Percentiles rank a stretch among this genome's conserved stretches.
These are phyloP conservation scores for Dicrostonyx torquatus DNA, from an alignment of 2,797 vertebrate genomes.

Conservation along the genomic window DNA sequence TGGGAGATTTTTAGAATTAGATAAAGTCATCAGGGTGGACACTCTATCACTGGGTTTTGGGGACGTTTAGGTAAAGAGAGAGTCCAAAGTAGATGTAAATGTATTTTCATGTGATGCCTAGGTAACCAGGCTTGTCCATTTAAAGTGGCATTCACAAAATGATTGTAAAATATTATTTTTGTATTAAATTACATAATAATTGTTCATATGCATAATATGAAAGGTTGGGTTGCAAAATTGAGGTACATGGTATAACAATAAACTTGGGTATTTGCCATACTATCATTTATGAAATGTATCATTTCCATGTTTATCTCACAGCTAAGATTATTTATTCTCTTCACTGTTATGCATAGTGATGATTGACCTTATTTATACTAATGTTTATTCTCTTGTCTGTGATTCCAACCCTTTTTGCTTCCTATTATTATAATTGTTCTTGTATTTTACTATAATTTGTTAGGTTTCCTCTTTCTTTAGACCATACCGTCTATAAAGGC, in stretches of 20 bases:
- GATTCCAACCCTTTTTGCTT: neutral
- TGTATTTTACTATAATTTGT: neutral
- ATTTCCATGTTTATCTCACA: neutral
- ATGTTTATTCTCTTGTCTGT: neutral
- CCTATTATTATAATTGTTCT: neutral
- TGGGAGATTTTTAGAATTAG: neutral
- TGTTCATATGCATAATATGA: neutral
- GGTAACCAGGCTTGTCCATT: neutral
- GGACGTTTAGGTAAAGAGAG: neutral
- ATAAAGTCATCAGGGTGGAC: neutral
- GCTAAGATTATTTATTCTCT: neutral
- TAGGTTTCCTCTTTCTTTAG: neutral
- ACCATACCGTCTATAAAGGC: neutral
- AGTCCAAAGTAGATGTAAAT: no score
- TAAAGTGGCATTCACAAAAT: neutral
- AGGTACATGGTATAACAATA: neutral
- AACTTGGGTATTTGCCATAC: neutral
- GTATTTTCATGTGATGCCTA: neutral
- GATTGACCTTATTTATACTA: neutral
- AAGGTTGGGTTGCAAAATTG: neutral
- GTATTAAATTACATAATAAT: neutral
- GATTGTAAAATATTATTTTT: neutral
- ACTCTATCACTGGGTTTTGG: neutral
- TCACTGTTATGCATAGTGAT: neutral
- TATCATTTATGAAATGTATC: neutral